These are phyloP conservation scores for Petrolisthes manimaculis DNA, from an alignment of 2,888 invertebrate genomes.

Conservation along the genomic window DNA sequence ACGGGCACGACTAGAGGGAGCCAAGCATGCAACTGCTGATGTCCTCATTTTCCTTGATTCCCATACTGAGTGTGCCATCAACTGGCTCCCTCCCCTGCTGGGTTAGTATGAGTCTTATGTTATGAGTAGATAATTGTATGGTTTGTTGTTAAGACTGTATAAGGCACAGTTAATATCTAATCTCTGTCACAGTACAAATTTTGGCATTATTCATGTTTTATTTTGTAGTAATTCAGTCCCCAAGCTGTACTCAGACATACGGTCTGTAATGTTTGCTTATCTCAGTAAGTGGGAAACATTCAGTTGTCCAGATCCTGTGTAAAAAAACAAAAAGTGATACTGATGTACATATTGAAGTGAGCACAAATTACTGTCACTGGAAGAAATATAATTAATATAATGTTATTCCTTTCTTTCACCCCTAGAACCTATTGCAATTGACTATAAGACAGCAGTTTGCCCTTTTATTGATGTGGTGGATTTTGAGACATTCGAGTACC, in stretches of 20 bases:
- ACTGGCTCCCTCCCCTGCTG: constrained; percentile 91
- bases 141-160: not conserved
- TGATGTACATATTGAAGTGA: no score
- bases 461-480: constrained; percentile 94
- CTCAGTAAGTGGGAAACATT: no score
- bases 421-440: constrained; percentile 85
- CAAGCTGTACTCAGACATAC: no score
- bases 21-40: constrained; percentile 80
- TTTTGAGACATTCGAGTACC: constrained; percentile 90
- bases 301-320: no score
- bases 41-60: constrained; percentile 90
- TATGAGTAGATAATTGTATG: not conserved
- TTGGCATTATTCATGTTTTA: no score
- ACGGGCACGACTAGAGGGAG: constrained; percentile 87
- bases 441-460: constrained; percentile 90
- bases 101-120: constrained; percentile 71
- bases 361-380: no score
- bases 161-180: not conserved
- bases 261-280: no score
- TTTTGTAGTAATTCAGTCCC: no score
- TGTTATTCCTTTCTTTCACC: not conserved
- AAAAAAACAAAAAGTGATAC: no score
- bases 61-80: constrained; percentile 89
- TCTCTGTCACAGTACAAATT: not conserved
- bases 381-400: no score